Evolutionary conservation across 1,140 invertebrate species (phyloP).

Genomic region (Pristionchus pacificus): DNA sequence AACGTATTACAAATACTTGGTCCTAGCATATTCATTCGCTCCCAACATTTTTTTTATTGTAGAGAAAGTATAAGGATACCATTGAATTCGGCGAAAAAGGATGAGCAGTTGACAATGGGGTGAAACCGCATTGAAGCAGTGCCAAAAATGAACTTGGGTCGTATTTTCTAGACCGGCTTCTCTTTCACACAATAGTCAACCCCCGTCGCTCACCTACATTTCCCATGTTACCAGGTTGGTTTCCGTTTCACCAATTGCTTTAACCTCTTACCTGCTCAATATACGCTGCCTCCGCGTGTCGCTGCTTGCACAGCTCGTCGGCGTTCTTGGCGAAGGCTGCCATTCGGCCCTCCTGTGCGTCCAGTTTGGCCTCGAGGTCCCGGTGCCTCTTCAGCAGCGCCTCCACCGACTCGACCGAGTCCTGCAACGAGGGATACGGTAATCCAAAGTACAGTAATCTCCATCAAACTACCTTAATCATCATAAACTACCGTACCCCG

Average conservation of each 20-base stretch:
- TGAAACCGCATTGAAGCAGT: no score
- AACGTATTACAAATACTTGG: slow-evolving; percentile 68
- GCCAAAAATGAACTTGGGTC: no score
- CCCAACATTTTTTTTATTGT: neutral
- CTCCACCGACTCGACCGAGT: slow-evolving; percentile 87
- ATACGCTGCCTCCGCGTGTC: slow-evolving; percentile 71
- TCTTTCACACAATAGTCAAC: no score
- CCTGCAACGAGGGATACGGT: slow-evolving; percentile 62
- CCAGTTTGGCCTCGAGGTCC: slow-evolving; percentile 86
- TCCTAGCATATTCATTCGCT: slow-evolving; percentile 6
- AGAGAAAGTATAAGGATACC: no score
- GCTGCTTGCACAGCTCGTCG: slow-evolving; percentile 73
- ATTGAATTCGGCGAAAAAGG: no score
- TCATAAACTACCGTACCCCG: neutral
- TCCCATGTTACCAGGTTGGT: no score
- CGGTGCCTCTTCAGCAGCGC: slow-evolving; percentile 85
- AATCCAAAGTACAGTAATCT: neutral
- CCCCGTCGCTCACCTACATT: no score
- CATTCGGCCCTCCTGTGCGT: slow-evolving; percentile 85
- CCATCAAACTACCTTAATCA: neutral
- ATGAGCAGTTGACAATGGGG: no score
- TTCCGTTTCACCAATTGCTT: no score
- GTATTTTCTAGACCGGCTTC: no score
- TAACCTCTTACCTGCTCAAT: slow-evolving; percentile 39
- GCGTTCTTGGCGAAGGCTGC: slow-evolving; percentile 80